Evolutionary conservation across 2,797 vertebrate species (phyloP).

Genomic region (Acanthurus leucopareius): DNA sequence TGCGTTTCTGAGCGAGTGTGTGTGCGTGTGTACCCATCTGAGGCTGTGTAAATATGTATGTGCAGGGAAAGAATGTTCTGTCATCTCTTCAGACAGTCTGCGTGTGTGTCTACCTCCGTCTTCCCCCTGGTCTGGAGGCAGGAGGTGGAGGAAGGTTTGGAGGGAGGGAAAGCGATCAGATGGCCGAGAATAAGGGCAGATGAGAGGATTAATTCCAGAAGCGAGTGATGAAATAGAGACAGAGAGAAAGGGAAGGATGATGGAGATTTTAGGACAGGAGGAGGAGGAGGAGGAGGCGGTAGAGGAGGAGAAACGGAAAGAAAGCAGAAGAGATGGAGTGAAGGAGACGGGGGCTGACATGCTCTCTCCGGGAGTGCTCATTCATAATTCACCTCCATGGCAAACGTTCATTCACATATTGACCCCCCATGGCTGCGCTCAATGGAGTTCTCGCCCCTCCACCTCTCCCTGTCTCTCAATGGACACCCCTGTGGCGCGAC

Average conservation of each 20-base stretch:
- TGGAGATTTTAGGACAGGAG: conserved; percentile 63
- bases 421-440: conserved; percentile 80
- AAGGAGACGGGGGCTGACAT: conserved; percentile 66
- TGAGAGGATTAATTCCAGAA: conserved; percentile 61
- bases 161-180: conserved; percentile 56
- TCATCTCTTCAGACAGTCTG: conserved; percentile 66
- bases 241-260: conserved; percentile 46
- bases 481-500: conserved; percentile 72
- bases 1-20: conserved; percentile 2
- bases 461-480: conserved; percentile 74
- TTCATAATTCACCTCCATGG: conserved; percentile 85
- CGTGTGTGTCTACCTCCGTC: conserved; percentile 47
- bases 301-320: conserved; percentile 37
- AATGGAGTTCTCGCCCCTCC: conserved; percentile 80
- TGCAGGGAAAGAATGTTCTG: conserved; percentile 58
- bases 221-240: conserved; percentile 50
- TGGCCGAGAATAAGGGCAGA: conserved; percentile 56
- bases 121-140: conserved; percentile 50
- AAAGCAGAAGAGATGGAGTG: conserved; percentile 60
- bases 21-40: conserved; percentile 22
- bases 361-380: conserved; percentile 80
- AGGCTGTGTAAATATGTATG: conserved; percentile 69
- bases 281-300: conserved; percentile 21
- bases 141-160: conserved; percentile 39
- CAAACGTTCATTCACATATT: conserved; percentile 84